Percentiles rank a stretch among this genome's conserved stretches.
Conservation (phyloP, 2,888 invertebrate species). For the Euplagia quadripunctaria region DNA sequence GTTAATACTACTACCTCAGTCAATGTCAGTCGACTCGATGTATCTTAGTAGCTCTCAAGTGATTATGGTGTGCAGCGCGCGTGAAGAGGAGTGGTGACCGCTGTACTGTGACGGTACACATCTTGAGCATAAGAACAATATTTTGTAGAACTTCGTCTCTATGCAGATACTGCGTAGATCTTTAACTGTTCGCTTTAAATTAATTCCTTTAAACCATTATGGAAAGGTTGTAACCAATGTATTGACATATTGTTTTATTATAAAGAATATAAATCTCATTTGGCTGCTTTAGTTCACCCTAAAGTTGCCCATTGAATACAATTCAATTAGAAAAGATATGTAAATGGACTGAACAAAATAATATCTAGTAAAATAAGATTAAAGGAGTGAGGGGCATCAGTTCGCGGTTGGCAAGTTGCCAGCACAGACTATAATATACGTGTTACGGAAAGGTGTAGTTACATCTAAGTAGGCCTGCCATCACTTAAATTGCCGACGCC, state of each 20-base stretch:
- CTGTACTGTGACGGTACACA: conserved; percentile 50
- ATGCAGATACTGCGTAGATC: background rate
- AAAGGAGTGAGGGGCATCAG: too few species aligned
- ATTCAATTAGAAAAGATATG: too few species aligned
- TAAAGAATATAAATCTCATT: too few species aligned
- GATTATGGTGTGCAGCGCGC: conserved; percentile 52
- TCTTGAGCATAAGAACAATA: conserved; percentile 22
- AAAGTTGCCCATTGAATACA: too few species aligned
- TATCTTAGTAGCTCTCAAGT: conserved; percentile 20
- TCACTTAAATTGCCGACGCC: too few species aligned
- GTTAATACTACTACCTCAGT: background rate
- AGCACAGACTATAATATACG: too few species aligned
- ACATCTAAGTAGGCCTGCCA: too few species aligned
- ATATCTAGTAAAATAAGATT: too few species aligned
- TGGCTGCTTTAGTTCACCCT: too few species aligned
- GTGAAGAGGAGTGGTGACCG: conserved; percentile 53
- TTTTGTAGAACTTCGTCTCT: conserved; percentile 13
- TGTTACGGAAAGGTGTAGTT: too few species aligned
- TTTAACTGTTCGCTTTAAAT: background rate
- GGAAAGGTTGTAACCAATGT: background rate
- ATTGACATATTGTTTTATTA: background rate
- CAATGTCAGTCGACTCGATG: conserved; percentile 1
- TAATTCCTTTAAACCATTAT: background rate
- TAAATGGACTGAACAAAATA: too few species aligned
- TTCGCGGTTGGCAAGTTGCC: too few species aligned